Conservation (phyloP, 2,113 vertebrate genomes). For the Brachionichthys hirsutus region DNA sequence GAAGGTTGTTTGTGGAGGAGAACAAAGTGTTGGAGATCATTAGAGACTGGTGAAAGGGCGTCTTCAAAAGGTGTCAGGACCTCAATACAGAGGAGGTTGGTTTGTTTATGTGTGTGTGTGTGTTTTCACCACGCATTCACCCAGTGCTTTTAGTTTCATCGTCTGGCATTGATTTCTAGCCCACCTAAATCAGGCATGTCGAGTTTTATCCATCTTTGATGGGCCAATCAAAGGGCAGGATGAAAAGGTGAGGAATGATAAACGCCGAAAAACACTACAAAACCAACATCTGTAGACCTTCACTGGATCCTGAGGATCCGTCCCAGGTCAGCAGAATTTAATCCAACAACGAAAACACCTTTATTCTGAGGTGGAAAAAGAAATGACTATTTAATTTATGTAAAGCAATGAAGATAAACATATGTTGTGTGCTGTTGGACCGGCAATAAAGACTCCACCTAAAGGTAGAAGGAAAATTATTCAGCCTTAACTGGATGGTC, state of each 20-base stretch:
- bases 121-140: not conserved
- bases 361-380: not conserved
- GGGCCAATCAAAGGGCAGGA: conserved; percentile 19
- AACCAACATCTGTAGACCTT: not conserved
- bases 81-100: conserved; percentile 23
- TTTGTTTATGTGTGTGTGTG: conserved; percentile 3
- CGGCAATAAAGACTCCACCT: no score
- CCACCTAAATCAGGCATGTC: conserved; percentile 22
- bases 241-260: conserved; percentile 24
- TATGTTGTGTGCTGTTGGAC: no score
- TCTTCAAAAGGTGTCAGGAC: conserved; percentile 53
- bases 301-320: not conserved
- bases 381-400: no score
- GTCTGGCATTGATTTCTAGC: conserved; percentile 16
- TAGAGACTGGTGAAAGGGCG: conserved; percentile 38
- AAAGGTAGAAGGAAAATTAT: no score
- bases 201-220: conserved; percentile 28
- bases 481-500: no score
- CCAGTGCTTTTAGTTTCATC: conserved; percentile 16
- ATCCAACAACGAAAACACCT: conserved; percentile 22
- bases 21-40: conserved; percentile 37
- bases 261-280: not conserved
- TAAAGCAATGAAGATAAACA: no score
- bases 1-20: conserved; percentile 29
- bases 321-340: not conserved